Evolutionary conservation across 2,888 invertebrate genomes (phyloP), one percentile per base, ranked within the genome.

Genomic region (Sipha maydis): DNA sequence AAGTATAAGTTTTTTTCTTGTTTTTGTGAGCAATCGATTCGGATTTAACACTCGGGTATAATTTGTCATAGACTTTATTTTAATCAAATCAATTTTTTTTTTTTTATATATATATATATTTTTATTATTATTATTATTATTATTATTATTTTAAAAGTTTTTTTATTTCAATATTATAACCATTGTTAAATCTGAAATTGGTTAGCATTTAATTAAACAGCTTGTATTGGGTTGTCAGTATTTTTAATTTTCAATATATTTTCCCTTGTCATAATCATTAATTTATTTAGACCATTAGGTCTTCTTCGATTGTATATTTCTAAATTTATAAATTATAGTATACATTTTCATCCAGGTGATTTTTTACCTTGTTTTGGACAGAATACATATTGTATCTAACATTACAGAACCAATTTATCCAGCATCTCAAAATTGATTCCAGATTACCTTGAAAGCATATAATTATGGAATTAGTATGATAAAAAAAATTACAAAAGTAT

Each of bases 151-250:
- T 79, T 80, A 38, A 56, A 86, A 80, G 34, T 56, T 71, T 73
- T n/a, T 78, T 78, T 85, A 77, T 78, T 85, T 80, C 1, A 86
- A 73, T 88, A 31, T 86, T 88, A 80, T 88, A 82, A 67, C 80
- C 88, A 88, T 86, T 88, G 88, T 25, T 88, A 88, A 88, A 88
- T 88, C 88, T 80, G 80, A 88, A 82, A 80, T 80, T 75, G 80
- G 82, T 88, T 88, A 82, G 88, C 88, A 86, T 88, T 80, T 82
- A 86, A 85, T 80, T 82, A 86, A 79, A 88, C 88, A 82, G 75
- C 75, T 88, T 88, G 54, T 80, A 56, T 75, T 80, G 7, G 73
- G 88, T 88, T 82, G 82, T 88, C 88, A 82, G 82, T 88, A 80
- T 80, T 88, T 85, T 67, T 82, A 82, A 80, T 82, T 88, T 88